These are phyloP conservation scores for Xenotilapia flavipinnis DNA, from an alignment of 2,113 vertebrate species.

Conservation along the genomic window DNA sequence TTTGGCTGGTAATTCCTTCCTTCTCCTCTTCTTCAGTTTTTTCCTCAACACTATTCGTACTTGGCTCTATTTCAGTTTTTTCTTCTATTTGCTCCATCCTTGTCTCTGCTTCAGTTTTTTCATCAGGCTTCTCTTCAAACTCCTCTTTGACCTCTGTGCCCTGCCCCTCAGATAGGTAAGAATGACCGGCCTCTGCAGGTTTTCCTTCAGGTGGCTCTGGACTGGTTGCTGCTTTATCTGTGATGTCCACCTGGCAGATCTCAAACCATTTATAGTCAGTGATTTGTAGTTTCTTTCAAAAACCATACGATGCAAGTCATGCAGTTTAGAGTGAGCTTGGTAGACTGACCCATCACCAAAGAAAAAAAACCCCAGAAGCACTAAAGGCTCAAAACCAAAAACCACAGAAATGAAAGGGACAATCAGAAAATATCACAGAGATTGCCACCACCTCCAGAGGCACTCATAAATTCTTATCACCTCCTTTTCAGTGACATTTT, in stretches of 20 bases:
- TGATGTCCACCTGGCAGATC: not conserved
- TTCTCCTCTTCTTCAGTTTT: not conserved
- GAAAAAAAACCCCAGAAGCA: rapidly evolving
- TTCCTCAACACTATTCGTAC: not conserved
- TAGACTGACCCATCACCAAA: not conserved
- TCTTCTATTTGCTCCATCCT: not conserved
- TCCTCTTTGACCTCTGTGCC: not conserved
- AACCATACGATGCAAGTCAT: not conserved
- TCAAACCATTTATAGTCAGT: not conserved
- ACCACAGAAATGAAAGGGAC: not conserved
- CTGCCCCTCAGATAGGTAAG: not conserved
- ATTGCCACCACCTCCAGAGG: not conserved
- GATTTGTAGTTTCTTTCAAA: not conserved
- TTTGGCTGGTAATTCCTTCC: not conserved
- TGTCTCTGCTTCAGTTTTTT: not conserved
- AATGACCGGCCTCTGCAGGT: not conserved
- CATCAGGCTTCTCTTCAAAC: not conserved
- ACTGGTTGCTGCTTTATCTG: not conserved
- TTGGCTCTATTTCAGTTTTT: not conserved
- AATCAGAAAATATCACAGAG: not conserved
- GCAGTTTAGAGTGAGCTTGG: not conserved
- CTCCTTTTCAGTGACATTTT: constrained; percentile 8
- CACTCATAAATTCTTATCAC: constrained; percentile 14
- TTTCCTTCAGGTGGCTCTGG: not conserved
- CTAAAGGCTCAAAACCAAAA: not conserved